These are phyloP conservation scores for Uropsilus gracilis DNA, from an alignment of 2,113 vertebrate species.

Conservation along the genomic window DNA sequence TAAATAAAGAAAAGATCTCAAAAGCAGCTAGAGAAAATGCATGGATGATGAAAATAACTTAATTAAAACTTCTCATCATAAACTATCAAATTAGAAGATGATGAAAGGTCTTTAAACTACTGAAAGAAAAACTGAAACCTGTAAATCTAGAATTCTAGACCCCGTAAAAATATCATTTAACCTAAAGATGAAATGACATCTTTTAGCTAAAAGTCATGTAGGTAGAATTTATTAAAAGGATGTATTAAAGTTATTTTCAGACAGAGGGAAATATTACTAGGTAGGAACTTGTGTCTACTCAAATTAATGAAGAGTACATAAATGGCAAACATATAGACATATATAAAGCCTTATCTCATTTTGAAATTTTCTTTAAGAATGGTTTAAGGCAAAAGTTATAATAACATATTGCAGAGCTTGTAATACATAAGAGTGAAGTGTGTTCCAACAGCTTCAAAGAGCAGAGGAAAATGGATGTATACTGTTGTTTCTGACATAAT, in stretches of 20 bases:
- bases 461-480: background rate
- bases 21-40: background rate
- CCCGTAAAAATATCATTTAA: background rate
- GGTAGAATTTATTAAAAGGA: background rate
- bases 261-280: background rate
- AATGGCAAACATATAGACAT: background rate
- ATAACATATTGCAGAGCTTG: background rate
- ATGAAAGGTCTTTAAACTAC: background rate
- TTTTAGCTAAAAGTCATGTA: constrained; percentile 11
- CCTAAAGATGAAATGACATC: background rate
- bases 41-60: background rate
- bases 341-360: background rate
- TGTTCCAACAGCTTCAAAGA: background rate
- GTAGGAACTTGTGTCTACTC: background rate
- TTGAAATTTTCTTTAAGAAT: background rate
- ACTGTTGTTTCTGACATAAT: background rate
- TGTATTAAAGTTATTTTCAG: background rate
- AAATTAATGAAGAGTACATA: background rate
- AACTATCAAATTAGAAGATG: background rate
- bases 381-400: background rate
- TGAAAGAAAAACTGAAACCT: background rate
- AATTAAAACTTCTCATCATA: background rate
- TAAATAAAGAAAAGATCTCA: background rate
- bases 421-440: background rate
- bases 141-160: background rate